Base-by-base conservation (phyloP, 2,113 vertebrate genomes). In the Onychostruthus taczanowskii region DNA sequence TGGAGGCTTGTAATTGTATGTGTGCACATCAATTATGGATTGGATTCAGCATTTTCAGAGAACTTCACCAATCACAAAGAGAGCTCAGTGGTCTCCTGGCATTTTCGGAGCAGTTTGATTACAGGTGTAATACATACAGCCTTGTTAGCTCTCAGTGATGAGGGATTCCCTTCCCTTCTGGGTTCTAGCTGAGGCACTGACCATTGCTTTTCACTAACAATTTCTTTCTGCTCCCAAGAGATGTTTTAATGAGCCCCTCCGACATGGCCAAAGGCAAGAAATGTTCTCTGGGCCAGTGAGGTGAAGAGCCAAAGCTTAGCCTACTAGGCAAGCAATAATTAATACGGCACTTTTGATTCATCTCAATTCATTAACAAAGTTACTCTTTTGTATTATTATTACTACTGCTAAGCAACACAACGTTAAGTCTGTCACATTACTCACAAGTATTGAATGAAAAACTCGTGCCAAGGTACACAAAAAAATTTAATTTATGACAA, bases 191-290 rank as follows among this genome's bases (percentile, higher is more conserved):
- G 97, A 97, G 95, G 97, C 97, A 98, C 98, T 98, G 98, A 98
- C 98, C 98, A 98, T 97, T 97, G 98, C 98, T 97, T 98, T 98
- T 97, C 97, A 92, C 98, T 99, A 99, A 99, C 98, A 99, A 98
- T 98, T 99, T 98, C 98, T 99, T 94, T 98, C 98, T 97, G 89
- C 96, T 99, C 99, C 98, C 98, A 89, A 86, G 99, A 98, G 99
- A 98, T 97, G 97, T 96, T 97, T 98, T 99, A 99, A 99, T 99
- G 99, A 99, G 98, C 98, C 98, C 98, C 98, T 98, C 97, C 97
- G 98, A 99, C 98, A 99, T 98, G 98, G 98, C 99, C 98, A 98
- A 98, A 98, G 99, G 98, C 99, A 97, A 99, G 98, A 98, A 97
- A 98, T 97, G 97, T 95, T 98, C 97, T 96, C 97, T 97, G 93